Percentiles rank a stretch among this genome's conserved stretches.
Evolutionary conservation across 2,113 vertebrate species (phyloP).

Genomic region (Uropsilus gracilis): DNA sequence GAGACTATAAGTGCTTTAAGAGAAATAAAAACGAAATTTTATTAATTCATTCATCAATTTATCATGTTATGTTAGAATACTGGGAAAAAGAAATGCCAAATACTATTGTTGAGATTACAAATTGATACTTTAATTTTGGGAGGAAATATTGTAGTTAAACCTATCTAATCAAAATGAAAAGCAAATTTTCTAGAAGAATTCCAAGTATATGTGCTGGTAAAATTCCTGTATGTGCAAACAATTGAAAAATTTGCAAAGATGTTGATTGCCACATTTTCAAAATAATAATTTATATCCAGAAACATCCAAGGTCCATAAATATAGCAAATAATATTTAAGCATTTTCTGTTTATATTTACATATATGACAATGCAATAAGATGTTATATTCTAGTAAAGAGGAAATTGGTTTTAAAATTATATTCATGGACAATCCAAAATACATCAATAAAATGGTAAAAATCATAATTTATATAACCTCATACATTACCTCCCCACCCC

Average conservation of each 20-base stretch:
- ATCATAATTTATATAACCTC: neutral
- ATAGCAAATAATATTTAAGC: neutral
- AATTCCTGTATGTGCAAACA: neutral
- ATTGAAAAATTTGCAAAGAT: neutral
- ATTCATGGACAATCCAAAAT: neutral
- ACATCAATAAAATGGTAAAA: neutral
- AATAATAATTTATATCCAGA: neutral
- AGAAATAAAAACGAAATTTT: neutral
- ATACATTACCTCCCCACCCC: too few species aligned
- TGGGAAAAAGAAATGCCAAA: neutral
- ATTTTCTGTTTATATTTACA: neutral
- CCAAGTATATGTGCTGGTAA: neutral
- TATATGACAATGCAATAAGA: neutral
- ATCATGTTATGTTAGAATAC: neutral
- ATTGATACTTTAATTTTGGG: neutral
- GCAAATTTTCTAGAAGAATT: neutral
- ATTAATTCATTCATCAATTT: neutral
- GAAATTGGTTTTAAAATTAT: neutral
- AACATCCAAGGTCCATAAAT: neutral
- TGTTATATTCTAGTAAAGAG: neutral
- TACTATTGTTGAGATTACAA: neutral
- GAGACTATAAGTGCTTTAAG: neutral
- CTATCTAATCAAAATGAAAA: neutral
- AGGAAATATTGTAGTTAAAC: neutral
- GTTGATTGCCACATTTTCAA: neutral